phyloP scores from a whole-genome alignment of 2,888 invertebrate genomes.

The Spilosoma lubricipeda region DNA sequence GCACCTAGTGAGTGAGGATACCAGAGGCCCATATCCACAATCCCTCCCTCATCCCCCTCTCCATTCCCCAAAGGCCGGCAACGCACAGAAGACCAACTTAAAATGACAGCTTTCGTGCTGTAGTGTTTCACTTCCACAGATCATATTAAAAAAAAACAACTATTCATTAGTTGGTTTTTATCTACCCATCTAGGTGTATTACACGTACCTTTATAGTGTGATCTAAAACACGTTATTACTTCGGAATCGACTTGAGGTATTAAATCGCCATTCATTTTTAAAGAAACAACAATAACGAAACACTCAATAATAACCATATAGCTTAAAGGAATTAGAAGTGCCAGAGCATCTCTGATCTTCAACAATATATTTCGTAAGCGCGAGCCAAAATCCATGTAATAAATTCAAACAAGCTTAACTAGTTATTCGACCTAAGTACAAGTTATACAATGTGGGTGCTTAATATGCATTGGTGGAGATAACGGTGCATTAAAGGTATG shows the following conservation, averaged over 20 bases:
- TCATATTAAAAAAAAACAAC: background rate
- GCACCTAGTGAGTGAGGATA: too few relatives aligned
- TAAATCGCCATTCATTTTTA: background rate
- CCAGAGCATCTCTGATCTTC: background rate
- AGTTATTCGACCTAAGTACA: slow-evolving; percentile 24
- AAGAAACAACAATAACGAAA: background rate
- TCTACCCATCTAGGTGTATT: background rate
- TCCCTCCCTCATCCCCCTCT: too few relatives aligned
- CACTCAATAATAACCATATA: background rate
- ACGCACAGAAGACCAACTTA: too few relatives aligned
- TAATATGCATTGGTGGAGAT: slow-evolving; percentile 52
- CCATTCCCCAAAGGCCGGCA: too few relatives aligned
- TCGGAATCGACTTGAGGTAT: background rate
- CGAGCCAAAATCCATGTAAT: slow-evolving; percentile 25
- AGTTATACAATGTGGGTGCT: slow-evolving; percentile 40
- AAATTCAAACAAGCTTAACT: slow-evolving; percentile 25
- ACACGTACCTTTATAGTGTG: background rate
- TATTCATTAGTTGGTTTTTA: background rate
- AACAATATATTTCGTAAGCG: background rate
- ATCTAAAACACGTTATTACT: background rate
- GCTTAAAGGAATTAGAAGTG: background rate
- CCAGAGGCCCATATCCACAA: too few relatives aligned
- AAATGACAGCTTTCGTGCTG: too few relatives aligned
- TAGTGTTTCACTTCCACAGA: too few relatives aligned
- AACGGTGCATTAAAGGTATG: slow-evolving; percentile 52